A percentile compares a stretch with the other conserved stretches of the same genome.
Evolutionary conservation across 2,797 vertebrate species (phyloP).

Genomic region (Rhynchonycteris naso): DNA sequence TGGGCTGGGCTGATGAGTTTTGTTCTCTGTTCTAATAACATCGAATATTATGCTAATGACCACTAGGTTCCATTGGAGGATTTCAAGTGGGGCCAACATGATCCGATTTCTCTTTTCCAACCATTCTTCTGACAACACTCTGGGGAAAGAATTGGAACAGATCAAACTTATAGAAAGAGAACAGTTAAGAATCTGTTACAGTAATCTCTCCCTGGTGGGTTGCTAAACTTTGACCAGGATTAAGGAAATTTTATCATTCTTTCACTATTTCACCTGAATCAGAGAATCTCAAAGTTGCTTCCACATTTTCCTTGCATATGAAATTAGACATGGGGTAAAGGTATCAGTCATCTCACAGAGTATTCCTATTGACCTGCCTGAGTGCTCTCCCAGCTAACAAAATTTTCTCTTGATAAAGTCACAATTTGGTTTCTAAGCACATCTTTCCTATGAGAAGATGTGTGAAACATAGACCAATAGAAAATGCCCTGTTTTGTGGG

Average conservation of each 20-base stretch:
- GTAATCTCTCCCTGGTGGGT: background rate
- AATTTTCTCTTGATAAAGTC: conserved; percentile 29
- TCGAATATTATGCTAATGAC: background rate
- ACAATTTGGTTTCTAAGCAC: conserved; percentile 39
- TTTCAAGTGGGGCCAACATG: background rate
- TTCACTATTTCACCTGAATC: background rate
- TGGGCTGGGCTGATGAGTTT: background rate
- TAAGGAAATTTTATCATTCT: background rate
- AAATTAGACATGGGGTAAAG: conserved; percentile 35
- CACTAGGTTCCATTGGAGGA: background rate
- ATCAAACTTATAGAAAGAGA: background rate
- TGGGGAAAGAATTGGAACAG: background rate
- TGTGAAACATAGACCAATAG: conserved; percentile 16
- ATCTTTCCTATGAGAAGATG: background rate
- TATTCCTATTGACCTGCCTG: conserved; percentile 42
- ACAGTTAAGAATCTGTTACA: background rate
- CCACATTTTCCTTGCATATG: background rate
- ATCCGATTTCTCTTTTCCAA: background rate
- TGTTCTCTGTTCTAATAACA: background rate
- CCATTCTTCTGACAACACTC: background rate
- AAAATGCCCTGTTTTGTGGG: conserved; percentile 13
- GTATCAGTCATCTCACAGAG: background rate
- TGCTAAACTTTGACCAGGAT: background rate
- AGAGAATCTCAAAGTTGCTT: background rate
- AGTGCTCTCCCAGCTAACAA: background rate